These are phyloP conservation scores for Cepphus grylle DNA, from an alignment of 2,113 vertebrate genomes.

Conservation along the genomic window DNA sequence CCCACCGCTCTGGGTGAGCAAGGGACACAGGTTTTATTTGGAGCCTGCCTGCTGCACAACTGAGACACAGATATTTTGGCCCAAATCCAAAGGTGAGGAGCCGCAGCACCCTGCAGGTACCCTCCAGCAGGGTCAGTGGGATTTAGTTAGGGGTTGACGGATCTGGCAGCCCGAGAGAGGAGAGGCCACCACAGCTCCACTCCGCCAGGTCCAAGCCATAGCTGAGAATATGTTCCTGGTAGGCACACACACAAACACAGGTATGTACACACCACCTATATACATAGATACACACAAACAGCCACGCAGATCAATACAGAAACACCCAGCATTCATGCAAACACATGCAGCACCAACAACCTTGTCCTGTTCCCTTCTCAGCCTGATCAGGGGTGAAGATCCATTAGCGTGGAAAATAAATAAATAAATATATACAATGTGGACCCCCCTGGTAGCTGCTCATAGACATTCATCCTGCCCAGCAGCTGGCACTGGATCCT, in stretches of 20 bases:
- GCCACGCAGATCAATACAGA: background rate
- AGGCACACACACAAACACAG: background rate
- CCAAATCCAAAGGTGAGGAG: background rate
- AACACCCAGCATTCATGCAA: background rate
- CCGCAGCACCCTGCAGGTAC: accelerated
- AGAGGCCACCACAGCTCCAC: background rate
- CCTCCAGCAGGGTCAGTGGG: background rate
- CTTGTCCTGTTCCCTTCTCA: background rate
- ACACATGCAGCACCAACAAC: background rate
- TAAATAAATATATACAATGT: background rate
- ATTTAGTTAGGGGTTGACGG: background rate
- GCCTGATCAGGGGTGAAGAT: background rate
- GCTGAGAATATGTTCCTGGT: background rate
- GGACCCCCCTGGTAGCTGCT: background rate
- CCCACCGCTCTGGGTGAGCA: background rate
- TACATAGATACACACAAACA: too few relatives aligned
- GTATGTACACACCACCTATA: background rate
- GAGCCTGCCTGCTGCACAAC: background rate
- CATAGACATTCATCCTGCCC: background rate
- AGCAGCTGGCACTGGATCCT: background rate
- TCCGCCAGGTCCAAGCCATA: background rate
- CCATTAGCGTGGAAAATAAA: background rate
- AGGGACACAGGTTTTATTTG: background rate
- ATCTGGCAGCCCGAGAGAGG: accelerated
- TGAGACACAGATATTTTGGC: background rate